Percentiles rank a stretch among this genome's conserved stretches.
Conservation (phyloP, 2,797 vertebrate species). For the Pipistrellus pygmaeus region DNA sequence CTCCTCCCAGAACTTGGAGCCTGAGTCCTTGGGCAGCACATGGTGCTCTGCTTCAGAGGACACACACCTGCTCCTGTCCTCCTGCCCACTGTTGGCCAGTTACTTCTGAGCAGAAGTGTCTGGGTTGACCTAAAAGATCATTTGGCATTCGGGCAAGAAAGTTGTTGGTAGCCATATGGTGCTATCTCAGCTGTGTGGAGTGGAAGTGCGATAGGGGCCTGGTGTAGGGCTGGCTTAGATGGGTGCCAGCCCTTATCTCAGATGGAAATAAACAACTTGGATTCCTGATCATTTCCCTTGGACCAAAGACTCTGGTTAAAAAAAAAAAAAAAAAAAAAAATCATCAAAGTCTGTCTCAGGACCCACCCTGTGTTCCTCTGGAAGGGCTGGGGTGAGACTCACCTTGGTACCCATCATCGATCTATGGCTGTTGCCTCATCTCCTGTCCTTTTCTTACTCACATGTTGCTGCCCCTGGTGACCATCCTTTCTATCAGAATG, state of each 20-base stretch:
- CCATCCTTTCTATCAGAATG: neutral
- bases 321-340: neutral
- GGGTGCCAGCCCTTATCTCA: neutral
- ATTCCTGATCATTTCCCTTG: neutral
- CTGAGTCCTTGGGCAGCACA: neutral
- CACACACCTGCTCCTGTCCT: neutral
- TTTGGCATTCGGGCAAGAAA: neutral
- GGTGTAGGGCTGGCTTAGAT: neutral
- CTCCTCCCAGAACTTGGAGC: neutral
- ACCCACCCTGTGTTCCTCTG: neutral
- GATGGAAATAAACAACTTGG: neutral
- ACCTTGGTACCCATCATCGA: rapidly evolving
- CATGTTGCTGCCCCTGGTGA: neutral
- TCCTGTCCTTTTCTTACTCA: neutral
- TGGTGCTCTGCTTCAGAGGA: neutral
- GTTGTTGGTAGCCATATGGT: neutral
- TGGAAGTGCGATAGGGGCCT: neutral
- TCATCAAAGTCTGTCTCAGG: neutral
- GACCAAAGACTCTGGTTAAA: neutral
- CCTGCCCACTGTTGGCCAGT: neutral
- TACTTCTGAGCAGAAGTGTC: neutral
- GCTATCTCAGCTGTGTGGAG: neutral
- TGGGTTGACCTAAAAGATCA: neutral
- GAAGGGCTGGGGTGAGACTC: neutral
- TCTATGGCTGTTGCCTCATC: neutral